These are phyloP conservation scores for Anguilla marmorata DNA, from an alignment of 2,797 vertebrate genomes.

Conservation along the genomic window DNA sequence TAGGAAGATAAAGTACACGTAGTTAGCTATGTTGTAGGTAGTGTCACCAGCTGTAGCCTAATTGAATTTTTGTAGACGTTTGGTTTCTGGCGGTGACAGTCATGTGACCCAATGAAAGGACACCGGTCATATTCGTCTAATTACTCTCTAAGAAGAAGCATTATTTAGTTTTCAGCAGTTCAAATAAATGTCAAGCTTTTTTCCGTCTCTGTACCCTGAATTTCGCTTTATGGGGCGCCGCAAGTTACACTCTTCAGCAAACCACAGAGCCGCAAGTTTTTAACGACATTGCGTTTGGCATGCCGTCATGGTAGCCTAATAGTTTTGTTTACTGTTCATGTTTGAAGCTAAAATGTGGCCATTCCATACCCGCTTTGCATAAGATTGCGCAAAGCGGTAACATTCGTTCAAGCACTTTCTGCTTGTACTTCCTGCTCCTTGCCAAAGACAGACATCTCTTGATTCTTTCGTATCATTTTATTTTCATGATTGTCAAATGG, in stretches of 20 bases:
- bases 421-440: background rate
- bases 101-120: background rate
- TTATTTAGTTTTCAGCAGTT: background rate
- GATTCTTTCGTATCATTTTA: background rate
- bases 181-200: background rate
- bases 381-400: background rate
- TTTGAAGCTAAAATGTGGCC: background rate
- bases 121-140: too few relatives aligned
- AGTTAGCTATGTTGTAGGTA: background rate
- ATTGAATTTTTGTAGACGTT: background rate
- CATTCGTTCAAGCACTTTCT: background rate
- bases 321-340: background rate
- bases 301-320: background rate
- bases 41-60: background rate
- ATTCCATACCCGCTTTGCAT: background rate
- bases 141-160: background rate
- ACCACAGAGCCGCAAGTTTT: too few relatives aligned
- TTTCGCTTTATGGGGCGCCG: background rate
- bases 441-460: background rate
- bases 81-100: slow-evolving; percentile 6
- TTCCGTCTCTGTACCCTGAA: background rate
- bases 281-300: background rate
- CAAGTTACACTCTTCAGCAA: background rate
- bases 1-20: background rate
- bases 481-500: background rate